Base-by-base conservation (phyloP, 2,113 vertebrate species). In the Monarcha castaneiventris region DNA sequence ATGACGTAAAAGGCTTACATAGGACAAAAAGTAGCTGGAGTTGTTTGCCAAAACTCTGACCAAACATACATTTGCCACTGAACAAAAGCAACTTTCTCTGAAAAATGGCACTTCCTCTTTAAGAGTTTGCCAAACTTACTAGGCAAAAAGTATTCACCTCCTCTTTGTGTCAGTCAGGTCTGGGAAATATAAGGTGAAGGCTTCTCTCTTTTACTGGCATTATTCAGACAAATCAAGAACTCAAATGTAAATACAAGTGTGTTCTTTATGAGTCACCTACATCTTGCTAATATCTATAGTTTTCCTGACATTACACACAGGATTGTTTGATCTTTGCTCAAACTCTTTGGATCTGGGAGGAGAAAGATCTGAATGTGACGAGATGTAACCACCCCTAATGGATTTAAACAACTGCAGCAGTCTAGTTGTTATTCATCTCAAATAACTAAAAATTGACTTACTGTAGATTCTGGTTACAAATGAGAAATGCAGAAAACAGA, bases 1-100 rank as follows among this genome's bases (percentile, higher is more conserved):
- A 32, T 96, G 92, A 96, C 13, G 69, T 95, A 92, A 90, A 97
- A 92, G 44, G 52, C 69, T 95, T 92, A 78, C 93, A 87, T 25
- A 46, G 93, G 83, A 93, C 76, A 87, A 92, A 90, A 95, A 68
- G 68, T 87, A 92, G 44, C 52, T 64, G 14, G 44, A 68, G 49
- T 27, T 66, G 37, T 62, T 92, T 89, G 86, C 76, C 85, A 78
- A 39, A 96, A 84, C 56, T 94, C 91, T 90, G 83, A 93, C 88
- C 92, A 94, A 93, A 90, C 29, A 72, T 26, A n/a, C 22, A 64
- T 46, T 88, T 75, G 27, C 25, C 52, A 77, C 22, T 69, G 43
- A 56, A 63, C 30, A 66, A 87, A 91, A 61, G 0, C 22, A 78
- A 37, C 35, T 82, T 95, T 76, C 22, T 54, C 56, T 68, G 49